Percentiles rank a stretch among this genome's conserved stretches.
Evolutionary conservation across 2,113 vertebrate genomes (phyloP).

Genomic region (Colaptes auratus): DNA sequence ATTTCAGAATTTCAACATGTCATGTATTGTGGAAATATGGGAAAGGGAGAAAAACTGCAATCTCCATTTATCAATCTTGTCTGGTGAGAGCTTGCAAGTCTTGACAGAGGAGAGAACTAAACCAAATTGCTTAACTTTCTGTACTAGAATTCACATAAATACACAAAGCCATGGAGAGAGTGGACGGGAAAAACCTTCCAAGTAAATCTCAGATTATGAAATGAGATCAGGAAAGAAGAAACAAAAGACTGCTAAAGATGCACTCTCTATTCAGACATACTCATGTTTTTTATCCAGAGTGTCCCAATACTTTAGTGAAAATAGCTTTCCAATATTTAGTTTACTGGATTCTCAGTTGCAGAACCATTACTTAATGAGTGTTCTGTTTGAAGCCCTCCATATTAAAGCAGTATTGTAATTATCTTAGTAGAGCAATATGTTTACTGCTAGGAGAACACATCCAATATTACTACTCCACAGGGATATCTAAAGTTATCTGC

Average conservation of each 20-base stretch:
- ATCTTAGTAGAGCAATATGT: not conserved
- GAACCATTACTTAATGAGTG: not conserved
- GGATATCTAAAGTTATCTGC: not conserved
- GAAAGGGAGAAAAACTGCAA: not conserved
- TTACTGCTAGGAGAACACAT: not conserved
- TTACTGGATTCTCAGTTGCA: not conserved
- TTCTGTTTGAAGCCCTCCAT: not conserved
- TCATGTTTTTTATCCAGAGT: not conserved
- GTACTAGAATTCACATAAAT: not conserved
- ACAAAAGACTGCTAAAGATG: not conserved
- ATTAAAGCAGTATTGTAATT: not conserved
- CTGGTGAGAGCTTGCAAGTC: not conserved
- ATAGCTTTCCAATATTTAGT: not conserved
- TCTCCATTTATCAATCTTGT: not conserved
- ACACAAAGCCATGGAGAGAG: not conserved
- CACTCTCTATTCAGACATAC: not conserved
- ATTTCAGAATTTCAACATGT: not conserved
- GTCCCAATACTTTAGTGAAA: not conserved
- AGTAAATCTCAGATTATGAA: not conserved
- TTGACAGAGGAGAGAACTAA: not conserved
- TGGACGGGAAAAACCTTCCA: not conserved
- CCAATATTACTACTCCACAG: not conserved
- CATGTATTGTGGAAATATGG: not conserved
- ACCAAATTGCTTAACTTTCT: rapidly evolving
- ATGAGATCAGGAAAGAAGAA: not conserved